These are phyloP conservation scores for Diplazon laetatorius DNA, from an alignment of 2,888 invertebrate species.

Conservation along the genomic window DNA sequence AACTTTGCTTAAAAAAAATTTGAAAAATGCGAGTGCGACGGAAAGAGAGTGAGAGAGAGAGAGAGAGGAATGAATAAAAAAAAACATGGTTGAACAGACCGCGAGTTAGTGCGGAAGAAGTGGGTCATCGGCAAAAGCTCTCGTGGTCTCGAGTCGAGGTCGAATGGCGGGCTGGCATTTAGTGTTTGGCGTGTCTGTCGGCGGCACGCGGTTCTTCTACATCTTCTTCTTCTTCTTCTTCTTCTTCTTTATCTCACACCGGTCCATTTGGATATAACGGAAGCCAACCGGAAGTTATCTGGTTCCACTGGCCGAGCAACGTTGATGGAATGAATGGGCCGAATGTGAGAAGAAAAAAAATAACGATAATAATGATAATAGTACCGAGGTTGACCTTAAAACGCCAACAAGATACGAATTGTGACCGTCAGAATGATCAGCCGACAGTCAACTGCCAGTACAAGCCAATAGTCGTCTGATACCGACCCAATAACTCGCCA, in stretches of 20 bases:
- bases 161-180: conserved; percentile 58
- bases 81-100: conserved; percentile 28
- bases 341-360: too few species aligned
- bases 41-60: conserved; percentile 1
- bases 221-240: too few species aligned
- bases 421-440: too few species aligned
- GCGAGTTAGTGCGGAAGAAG: conserved; percentile 55
- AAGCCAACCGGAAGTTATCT: conserved; percentile 41
- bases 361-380: too few species aligned
- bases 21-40: too few species aligned
- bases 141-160: conserved; percentile 66
- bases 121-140: conserved; percentile 64
- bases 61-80: conserved; percentile 2
- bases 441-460: too few species aligned
- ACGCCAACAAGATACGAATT: too few species aligned
- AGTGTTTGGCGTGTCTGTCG: conserved; percentile 46
- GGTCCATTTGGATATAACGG: conserved; percentile 49
- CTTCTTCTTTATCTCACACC: background rate
- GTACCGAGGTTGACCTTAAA: too few species aligned
- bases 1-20: background rate
- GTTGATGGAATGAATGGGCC: too few species aligned
- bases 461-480: too few species aligned
- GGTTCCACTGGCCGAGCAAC: too few species aligned
- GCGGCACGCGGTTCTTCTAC: conserved; percentile 25
- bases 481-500: too few species aligned